phyloP scores from a whole-genome alignment of 2,797 vertebrate species.

The Centropyge bicolor region DNA sequence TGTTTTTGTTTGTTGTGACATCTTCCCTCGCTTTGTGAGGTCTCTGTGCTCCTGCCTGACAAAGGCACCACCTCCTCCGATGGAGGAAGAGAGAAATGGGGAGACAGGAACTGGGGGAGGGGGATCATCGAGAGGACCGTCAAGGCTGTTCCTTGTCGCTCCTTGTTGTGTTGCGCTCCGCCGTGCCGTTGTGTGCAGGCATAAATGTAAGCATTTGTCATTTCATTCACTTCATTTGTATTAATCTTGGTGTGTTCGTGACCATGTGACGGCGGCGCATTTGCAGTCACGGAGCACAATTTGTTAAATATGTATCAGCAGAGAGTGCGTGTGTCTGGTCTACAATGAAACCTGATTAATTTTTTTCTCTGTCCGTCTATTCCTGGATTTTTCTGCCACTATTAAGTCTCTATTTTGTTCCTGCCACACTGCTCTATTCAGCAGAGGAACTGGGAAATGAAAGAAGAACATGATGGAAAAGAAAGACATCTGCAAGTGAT shows the following conservation, averaged over 20 bases:
- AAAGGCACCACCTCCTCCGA: slow-evolving; percentile 79
- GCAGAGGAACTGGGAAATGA: slow-evolving; percentile 36
- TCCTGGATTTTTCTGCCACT: slow-evolving; percentile 34
- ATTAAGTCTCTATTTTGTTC: slow-evolving; percentile 48
- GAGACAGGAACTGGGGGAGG: slow-evolving; percentile 75
- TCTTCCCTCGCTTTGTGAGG: slow-evolving; percentile 81
- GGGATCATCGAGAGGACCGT: slow-evolving; percentile 65
- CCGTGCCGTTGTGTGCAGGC: slow-evolving; percentile 24
- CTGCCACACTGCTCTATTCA: slow-evolving; percentile 41
- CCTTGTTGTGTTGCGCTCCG: slow-evolving; percentile 43
- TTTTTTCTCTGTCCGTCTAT: slow-evolving; percentile 27
- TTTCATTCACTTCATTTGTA: too few species aligned
- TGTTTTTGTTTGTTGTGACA: slow-evolving; percentile 87
- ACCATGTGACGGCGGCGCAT: slow-evolving; percentile 27
- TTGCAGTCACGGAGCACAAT: slow-evolving; percentile 26
- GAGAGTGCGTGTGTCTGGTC: slow-evolving; percentile 14
- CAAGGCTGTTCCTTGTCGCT: slow-evolving; percentile 69
- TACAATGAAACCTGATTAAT: slow-evolving; percentile 52
- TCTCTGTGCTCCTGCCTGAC: slow-evolving; percentile 78
- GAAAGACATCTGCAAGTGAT: slow-evolving; percentile 40
- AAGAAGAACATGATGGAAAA: slow-evolving; percentile 34
- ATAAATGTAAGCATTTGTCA: slow-evolving; percentile 48
- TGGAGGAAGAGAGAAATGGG: slow-evolving; percentile 70
- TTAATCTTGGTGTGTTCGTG: slow-evolving; percentile 20
- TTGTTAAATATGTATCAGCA: slow-evolving; percentile 49